Evolutionary conservation across 2,888 invertebrate genomes (phyloP).

Genomic region (Dicyrtoma fusca): DNA sequence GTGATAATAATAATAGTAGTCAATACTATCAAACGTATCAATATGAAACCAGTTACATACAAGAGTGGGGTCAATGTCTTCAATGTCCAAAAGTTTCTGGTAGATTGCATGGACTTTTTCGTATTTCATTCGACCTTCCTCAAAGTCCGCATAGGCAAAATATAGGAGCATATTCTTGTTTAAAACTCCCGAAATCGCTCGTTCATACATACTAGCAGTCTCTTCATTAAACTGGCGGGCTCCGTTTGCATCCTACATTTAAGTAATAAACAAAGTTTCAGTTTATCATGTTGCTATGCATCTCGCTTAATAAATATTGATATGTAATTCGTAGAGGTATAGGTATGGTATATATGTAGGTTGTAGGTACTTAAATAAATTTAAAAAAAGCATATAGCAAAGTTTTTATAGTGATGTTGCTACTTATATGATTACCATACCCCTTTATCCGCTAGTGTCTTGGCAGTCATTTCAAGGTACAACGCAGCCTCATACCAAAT

Average conservation of each 20-base stretch:
- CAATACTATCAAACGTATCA: conserved; percentile 17
- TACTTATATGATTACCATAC: conserved; percentile 64
- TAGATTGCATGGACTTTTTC: conserved; percentile 97
- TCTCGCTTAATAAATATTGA: no score
- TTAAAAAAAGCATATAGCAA: conserved; percentile 40
- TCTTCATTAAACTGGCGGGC: conserved; percentile 92
- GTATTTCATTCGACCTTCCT: conserved; percentile 93
- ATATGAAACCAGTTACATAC: conserved; percentile 62
- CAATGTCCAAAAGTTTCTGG: conserved; percentile 83
- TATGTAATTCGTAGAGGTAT: no score
- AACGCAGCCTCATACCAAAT: conserved; percentile 99
- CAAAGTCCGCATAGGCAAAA: conserved; percentile 98
- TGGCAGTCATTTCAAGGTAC: conserved; percentile 93
- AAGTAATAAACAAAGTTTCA: no score
- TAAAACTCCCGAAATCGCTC: conserved; percentile 86
- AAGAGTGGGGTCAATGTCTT: conserved; percentile 92
- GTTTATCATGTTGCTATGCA: no score
- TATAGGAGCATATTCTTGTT: conserved; percentile 91
- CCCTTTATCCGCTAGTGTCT: conserved; percentile 91
- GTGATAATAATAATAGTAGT: conserved; percentile 18
- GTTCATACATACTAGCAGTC: conserved; percentile 90
- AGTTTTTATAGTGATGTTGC: neutral
- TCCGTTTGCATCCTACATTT: conserved; percentile 87
- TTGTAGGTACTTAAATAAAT: conserved; percentile 21
- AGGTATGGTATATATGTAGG: no score